Base-by-base conservation (phyloP, 2,797 vertebrate genomes). In the Sebastes dallii region DNA sequence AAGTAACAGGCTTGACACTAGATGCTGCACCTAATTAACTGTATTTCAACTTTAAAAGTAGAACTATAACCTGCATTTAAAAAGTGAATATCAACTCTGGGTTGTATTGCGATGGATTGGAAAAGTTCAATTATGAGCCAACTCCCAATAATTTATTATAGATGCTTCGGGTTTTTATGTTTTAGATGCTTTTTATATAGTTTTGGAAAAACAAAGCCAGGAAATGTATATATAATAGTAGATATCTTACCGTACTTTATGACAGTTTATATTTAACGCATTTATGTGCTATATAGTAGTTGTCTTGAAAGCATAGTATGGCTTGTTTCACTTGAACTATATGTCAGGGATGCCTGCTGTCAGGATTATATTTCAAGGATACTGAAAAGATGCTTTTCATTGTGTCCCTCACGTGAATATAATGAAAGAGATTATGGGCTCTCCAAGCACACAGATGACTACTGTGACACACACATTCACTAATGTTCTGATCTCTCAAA, bases 371-470 rank as follows among this genome's bases (percentile, higher is more conserved):
- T 59, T 81, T 70, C 55, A 66, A 46, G 27, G 56, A 80, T 20
- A 60, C 64, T 59, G 36, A 29, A 87, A 6, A 66, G 22, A 75
- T 62, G 77, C 10, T 39, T 89, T 79, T 81, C 52, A 83, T 70
- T 83, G 68, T 73, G 68, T 77, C 72, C 54, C 83, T 85, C 68
- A 70, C 46, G 29, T 90, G 74, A 88, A 89, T 82, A 70, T 65
- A 64, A 76, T 64, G 66, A 72, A 88, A 52, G 34, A 81, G 77
- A 87, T 84, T 79, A 86, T 62, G 27, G 42, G 69, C 39, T 85
- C 55, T 66, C 24, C 60, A 81, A 69, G 82, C 74, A 80, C 59
- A 82, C 36, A 81, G 76, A 82, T 82, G 34, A 70, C 9, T 67
- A 61, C 34, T 75, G 66, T 68, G 73, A 78, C 62, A 64, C 61